A percentile compares a stretch with the other conserved stretches of the same genome.
Conservation (phyloP, 2,888 invertebrate genomes). For the Eremobia ochroleuca region DNA sequence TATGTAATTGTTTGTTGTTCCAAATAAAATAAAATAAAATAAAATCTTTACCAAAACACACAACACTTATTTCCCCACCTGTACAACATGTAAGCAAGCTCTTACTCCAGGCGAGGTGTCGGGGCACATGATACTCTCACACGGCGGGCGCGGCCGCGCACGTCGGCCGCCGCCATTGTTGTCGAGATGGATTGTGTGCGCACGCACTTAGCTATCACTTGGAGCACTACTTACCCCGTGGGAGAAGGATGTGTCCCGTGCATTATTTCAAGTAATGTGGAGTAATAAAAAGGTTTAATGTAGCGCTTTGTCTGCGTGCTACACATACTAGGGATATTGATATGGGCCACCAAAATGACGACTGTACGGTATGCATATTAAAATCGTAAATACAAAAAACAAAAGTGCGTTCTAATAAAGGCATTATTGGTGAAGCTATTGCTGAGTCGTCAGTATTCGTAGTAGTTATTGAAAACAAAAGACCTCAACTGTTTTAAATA, state of each 20-base stretch:
- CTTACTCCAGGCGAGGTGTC: constrained; percentile 75
- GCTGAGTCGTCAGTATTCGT: not conserved
- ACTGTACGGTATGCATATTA: not conserved
- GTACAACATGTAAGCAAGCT: constrained; percentile 66
- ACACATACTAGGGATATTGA: not conserved
- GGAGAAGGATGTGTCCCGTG: constrained; percentile 32
- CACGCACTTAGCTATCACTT: constrained; percentile 66
- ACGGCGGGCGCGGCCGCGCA: constrained; percentile 26
- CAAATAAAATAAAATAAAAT: too few relatives aligned
- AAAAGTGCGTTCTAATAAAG: not conserved
- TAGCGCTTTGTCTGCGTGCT: constrained; percentile 24
- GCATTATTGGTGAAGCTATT: not conserved
- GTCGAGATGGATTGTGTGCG: constrained; percentile 67
- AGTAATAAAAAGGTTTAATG: constrained; percentile 50
- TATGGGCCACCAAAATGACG: not conserved
- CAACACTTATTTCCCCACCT: constrained; percentile 44
- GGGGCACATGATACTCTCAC: constrained; percentile 63
- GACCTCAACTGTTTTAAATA: not conserved
- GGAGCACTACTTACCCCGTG: constrained; percentile 56
- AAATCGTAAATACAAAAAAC: too few relatives aligned
- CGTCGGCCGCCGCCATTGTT: constrained; percentile 55
- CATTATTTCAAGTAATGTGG: constrained; percentile 45
- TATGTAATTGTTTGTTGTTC: too few relatives aligned
- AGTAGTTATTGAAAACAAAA: not conserved
- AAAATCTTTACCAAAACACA: not conserved